Conservation (phyloP, 2,113 vertebrate genomes). For the Meriones unguiculatus region DNA sequence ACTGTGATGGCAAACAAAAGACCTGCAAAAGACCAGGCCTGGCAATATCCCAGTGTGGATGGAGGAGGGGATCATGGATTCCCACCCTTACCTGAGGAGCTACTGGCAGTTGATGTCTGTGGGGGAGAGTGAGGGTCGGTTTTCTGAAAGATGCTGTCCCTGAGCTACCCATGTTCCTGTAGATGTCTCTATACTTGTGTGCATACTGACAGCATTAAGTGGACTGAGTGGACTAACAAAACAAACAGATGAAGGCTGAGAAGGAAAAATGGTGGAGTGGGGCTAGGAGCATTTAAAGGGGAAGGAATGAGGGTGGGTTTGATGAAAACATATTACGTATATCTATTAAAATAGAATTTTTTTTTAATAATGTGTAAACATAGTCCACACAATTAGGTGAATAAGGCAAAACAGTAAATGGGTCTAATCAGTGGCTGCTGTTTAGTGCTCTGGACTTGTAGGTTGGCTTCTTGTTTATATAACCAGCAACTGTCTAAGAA, state of each 20-base stretch:
- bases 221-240: neutral
- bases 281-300: neutral
- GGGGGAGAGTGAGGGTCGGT: neutral
- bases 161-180: no score
- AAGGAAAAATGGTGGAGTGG: neutral
- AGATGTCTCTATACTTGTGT: neutral
- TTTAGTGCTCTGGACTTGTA: neutral
- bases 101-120: neutral
- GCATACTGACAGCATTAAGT: neutral
- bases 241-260: neutral
- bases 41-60: neutral
- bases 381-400: neutral
- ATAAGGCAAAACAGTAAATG: neutral
- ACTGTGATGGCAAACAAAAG: neutral
- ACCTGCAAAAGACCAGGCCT: neutral
- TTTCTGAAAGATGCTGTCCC: neutral
- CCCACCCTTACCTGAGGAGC: neutral
- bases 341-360: neutral
- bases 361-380: neutral
- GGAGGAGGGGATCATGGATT: no score
- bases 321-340: neutral
- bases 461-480: neutral
- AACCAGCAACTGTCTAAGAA: neutral
- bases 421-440: neutral
- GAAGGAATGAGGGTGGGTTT: neutral